Evolutionary conservation across 2,888 invertebrate species (phyloP).

Genomic region (Agrenia bidenticulata): DNA sequence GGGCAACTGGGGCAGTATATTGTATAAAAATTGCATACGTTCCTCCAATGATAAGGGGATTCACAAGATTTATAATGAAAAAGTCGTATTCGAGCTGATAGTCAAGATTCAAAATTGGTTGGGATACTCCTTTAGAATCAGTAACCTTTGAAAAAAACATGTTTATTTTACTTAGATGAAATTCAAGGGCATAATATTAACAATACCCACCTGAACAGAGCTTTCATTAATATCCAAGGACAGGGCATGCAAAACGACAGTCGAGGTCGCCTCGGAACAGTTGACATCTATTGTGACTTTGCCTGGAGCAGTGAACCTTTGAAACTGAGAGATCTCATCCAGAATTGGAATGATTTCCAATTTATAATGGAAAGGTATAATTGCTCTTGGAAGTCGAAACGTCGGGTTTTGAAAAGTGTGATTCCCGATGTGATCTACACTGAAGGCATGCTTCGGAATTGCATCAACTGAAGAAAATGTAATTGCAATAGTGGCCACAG

Average conservation of each 20-base stretch:
- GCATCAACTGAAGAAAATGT: too few relatives aligned
- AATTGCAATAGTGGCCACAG: too few relatives aligned
- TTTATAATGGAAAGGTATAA: conserved; percentile 35
- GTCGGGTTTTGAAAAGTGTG: neutral
- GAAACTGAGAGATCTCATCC: conserved; percentile 28
- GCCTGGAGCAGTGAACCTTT: conserved; percentile 40
- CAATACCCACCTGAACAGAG: too few relatives aligned
- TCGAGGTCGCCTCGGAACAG: conserved; percentile 31
- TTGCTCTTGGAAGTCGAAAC: conserved; percentile 35
- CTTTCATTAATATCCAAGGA: conserved; percentile 31
- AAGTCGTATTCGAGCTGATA: conserved; percentile 31
- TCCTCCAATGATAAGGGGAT: conserved; percentile 20
- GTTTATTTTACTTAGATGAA: too few relatives aligned
- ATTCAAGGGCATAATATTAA: too few relatives aligned
- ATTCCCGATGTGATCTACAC: too few relatives aligned
- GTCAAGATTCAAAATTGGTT: conserved; percentile 13
- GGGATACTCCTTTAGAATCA: neutral
- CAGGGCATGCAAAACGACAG: conserved; percentile 38
- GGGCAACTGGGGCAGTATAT: conserved; percentile 35
- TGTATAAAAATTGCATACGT: conserved; percentile 40
- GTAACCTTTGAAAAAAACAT: neutral
- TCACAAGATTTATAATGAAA: conserved; percentile 28
- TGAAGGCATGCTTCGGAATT: neutral
- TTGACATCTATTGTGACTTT: conserved; percentile 37
- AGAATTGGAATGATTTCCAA: conserved; percentile 42